phyloP scores from a whole-genome alignment of 2,113 vertebrate species.

The Oenanthe melanoleuca region DNA sequence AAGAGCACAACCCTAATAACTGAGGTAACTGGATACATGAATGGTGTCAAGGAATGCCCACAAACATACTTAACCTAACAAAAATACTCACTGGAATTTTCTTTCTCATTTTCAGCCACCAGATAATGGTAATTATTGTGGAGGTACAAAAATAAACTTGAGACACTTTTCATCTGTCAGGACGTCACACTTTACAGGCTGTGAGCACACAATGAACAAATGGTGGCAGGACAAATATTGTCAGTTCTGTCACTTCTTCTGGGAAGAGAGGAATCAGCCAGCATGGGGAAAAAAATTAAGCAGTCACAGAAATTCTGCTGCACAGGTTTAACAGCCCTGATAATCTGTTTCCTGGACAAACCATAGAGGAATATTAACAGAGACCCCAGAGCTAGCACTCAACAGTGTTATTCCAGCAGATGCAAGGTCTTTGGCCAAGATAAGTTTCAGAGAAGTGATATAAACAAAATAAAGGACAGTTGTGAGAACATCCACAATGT shows the following conservation, averaged over 20 bases:
- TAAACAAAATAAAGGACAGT: neutral
- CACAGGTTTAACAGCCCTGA: neutral
- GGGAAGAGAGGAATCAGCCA: neutral
- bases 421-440: neutral
- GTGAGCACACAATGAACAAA: neutral
- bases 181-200: neutral
- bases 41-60: neutral
- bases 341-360: neutral
- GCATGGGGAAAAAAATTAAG: neutral
- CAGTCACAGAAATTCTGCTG: neutral
- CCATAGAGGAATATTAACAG: neutral
- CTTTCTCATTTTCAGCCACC: neutral
- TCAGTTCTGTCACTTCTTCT: neutral
- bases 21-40: neutral
- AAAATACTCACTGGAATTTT: neutral
- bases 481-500: neutral
- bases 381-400: neutral
- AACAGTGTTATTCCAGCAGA: neutral
- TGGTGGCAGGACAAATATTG: neutral
- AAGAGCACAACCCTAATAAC: neutral
- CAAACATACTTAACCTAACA: neutral
- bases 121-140: neutral
- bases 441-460: neutral
- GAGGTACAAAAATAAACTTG: neutral
- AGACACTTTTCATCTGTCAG: neutral